phyloP scores from a whole-genome alignment of 2,888 invertebrate species.

The Pyrrhosoma nymphula region DNA sequence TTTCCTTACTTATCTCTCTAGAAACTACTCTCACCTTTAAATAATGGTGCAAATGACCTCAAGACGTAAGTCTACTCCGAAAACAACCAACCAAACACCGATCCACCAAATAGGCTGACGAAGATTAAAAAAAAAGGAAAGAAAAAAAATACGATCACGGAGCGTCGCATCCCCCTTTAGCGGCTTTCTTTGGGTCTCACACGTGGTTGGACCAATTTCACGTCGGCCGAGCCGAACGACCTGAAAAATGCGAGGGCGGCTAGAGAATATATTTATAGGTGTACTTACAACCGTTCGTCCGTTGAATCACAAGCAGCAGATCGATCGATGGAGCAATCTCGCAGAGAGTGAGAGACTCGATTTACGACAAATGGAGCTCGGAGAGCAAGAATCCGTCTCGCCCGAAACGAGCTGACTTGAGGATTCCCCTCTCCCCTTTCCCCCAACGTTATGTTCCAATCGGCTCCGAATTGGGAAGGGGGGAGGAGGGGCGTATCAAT shows the following conservation, averaged over 20 bases:
- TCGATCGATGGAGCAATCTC: background rate
- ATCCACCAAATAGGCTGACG: too few species aligned
- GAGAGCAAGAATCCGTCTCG: background rate
- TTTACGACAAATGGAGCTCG: constrained; percentile 20
- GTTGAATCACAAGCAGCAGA: background rate
- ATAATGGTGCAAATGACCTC: too few species aligned
- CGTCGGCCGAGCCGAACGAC: background rate
- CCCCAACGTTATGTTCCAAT: background rate
- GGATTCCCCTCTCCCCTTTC: background rate
- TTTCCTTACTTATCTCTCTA: too few species aligned
- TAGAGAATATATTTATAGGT: background rate
- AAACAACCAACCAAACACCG: too few species aligned
- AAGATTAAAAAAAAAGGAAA: too few species aligned
- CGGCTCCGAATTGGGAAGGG: background rate
- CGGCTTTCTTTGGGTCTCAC: too few species aligned
- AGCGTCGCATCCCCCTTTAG: too few species aligned
- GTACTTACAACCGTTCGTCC: background rate
- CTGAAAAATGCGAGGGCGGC: background rate
- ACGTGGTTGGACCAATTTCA: too few species aligned
- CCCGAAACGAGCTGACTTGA: background rate
- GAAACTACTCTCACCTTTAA: too few species aligned
- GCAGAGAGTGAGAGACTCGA: background rate
- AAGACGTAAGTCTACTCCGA: too few species aligned
- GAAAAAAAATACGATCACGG: too few species aligned
- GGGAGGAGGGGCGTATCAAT: background rate